Conservation (phyloP, 1,140 invertebrate species). For the Zaprionus capensis region DNA sequence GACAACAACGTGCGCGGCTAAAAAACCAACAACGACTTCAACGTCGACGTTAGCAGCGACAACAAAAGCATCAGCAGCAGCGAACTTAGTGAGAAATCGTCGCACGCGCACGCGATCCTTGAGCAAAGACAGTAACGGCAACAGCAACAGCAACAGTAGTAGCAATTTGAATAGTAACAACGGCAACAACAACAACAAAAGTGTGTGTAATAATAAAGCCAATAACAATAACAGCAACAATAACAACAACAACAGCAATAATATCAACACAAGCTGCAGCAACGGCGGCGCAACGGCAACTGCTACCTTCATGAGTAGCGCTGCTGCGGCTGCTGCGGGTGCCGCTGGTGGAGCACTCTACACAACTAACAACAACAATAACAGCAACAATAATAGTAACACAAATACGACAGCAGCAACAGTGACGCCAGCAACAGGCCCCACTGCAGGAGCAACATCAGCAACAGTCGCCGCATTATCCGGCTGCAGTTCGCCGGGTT, state of each 20-base stretch:
- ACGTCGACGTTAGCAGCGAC: constrained; percentile 13
- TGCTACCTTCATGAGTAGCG: constrained; percentile 88
- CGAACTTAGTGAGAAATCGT: constrained; percentile 61
- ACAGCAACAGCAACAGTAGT: constrained; percentile 25
- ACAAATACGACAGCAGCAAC: constrained; percentile 24
- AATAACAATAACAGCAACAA: constrained; percentile 3
- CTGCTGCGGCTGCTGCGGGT: constrained; percentile 83
- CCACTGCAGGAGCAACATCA: constrained; percentile 11
- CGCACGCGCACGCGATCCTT: constrained; percentile 75
- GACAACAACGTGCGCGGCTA: constrained; percentile 83
- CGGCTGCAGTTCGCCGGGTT: constrained; percentile 68
- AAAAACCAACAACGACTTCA: constrained; percentile 51
- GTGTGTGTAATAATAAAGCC: constrained; percentile 47
- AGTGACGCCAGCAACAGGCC: constrained; percentile 33
- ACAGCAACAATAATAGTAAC: constrained; percentile 39
- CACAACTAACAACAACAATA: constrained; percentile 60
- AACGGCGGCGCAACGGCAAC: constrained; percentile 76
- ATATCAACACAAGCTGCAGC: constrained; percentile 48
- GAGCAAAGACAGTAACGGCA: constrained; percentile 59
- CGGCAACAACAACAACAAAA: constrained; percentile 25
- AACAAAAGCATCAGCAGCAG: constrained; percentile 37
- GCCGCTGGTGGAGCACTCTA: constrained; percentile 88
- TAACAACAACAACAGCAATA: constrained; percentile 30
- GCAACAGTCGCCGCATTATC: constrained; percentile 48
- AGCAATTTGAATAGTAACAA: constrained; percentile 34